phyloP scores from a whole-genome alignment of 2,888 invertebrate species.

The Criorhina ranunculi region DNA sequence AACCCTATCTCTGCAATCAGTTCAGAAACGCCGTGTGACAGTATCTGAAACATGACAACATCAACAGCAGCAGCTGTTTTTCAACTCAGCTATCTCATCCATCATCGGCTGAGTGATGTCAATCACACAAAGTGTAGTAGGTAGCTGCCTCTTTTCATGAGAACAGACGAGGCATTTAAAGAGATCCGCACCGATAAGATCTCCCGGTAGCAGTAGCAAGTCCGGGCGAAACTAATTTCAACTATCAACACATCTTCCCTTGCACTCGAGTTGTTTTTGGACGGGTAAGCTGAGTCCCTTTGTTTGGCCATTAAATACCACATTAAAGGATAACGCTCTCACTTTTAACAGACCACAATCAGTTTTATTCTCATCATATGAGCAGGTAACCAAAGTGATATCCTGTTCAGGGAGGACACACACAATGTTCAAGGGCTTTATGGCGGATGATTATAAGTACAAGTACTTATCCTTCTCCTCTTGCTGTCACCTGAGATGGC shows the following conservation, averaged over 20 bases:
- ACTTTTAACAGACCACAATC: constrained; percentile 6
- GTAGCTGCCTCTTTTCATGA: constrained; percentile 24
- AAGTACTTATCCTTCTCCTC: too few species aligned
- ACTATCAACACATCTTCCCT: constrained; percentile 52
- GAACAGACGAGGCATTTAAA: constrained; percentile 29
- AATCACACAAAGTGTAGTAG: constrained; percentile 43
- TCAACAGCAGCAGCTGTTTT: constrained; percentile 47
- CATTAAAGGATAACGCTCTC: constrained; percentile 38
- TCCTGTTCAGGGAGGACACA: neutral
- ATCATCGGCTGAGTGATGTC: constrained; percentile 55
- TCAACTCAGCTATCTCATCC: constrained; percentile 57
- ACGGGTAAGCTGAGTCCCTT: constrained; percentile 22
- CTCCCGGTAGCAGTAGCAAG: constrained; percentile 23
- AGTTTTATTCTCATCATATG: constrained; percentile 27
- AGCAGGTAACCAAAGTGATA: constrained; percentile 13
- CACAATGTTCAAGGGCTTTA: neutral
- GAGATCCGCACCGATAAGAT: constrained; percentile 38
- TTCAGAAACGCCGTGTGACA: constrained; percentile 39
- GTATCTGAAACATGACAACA: constrained; percentile 43
- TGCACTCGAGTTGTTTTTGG: constrained; percentile 33
- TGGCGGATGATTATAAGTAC: constrained; percentile 8
- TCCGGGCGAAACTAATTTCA: constrained; percentile 47
- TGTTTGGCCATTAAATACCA: constrained; percentile 21
- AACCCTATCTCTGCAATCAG: constrained; percentile 62
- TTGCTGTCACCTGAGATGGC: constrained; percentile 29